These are phyloP conservation scores for Alviniconcha strummeri DNA, from an alignment of 2,888 invertebrate species.

Conservation along the genomic window DNA sequence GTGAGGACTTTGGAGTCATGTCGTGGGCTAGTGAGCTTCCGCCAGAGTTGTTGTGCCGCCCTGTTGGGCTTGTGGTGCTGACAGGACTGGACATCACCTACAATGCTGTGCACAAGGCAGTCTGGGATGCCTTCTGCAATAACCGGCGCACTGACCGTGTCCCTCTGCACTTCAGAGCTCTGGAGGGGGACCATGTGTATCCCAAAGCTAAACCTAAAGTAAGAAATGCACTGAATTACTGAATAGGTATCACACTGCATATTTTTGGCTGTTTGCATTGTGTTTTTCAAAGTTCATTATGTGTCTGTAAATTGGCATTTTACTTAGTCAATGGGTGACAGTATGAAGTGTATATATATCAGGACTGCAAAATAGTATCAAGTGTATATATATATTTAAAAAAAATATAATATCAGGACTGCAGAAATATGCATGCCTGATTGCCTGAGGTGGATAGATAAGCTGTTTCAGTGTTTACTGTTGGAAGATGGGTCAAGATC, in stretches of 20 bases:
- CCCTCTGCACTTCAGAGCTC: slow-evolving; percentile 87
- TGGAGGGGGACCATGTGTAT: slow-evolving; percentile 89
- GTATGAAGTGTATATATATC: too few relatives aligned
- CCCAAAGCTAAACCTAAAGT: slow-evolving; percentile 78
- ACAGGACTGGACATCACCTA: slow-evolving; percentile 90
- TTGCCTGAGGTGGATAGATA: too few relatives aligned
- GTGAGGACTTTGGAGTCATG: slow-evolving; percentile 55
- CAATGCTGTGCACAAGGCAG: slow-evolving; percentile 90
- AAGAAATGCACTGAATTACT: neutral
- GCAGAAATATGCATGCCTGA: too few relatives aligned
- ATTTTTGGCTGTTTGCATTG: neutral
- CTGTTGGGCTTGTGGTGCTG: slow-evolving; percentile 90
- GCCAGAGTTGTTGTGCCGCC: slow-evolving; percentile 86
- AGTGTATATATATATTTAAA: too few relatives aligned
- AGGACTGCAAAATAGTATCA: too few relatives aligned
- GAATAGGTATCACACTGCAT: neutral
- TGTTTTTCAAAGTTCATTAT: neutral
- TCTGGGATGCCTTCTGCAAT: slow-evolving; percentile 94
- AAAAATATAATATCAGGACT: too few relatives aligned
- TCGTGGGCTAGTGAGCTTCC: slow-evolving; percentile 80
- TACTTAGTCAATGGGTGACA: too few relatives aligned
- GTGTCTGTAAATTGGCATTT: too few relatives aligned
- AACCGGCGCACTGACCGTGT: slow-evolving; percentile 88
- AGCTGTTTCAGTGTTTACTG: too few relatives aligned
- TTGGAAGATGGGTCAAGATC: too few relatives aligned